These are phyloP conservation scores for Pterostichus madidus DNA, from an alignment of 2,888 invertebrate species.

Conservation along the genomic window DNA sequence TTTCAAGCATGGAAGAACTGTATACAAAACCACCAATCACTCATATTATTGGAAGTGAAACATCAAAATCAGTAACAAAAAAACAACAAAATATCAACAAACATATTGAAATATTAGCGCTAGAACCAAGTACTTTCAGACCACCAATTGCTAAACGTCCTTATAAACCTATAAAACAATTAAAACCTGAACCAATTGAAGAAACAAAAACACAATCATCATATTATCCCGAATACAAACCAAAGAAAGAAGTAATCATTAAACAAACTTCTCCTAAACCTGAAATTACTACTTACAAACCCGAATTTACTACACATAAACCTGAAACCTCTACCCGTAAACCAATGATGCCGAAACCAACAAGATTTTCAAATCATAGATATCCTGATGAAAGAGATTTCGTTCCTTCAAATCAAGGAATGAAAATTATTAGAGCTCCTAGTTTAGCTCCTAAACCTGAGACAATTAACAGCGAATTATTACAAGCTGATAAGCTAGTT, in stretches of 20 bases:
- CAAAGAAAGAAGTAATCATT: constrained; percentile 69
- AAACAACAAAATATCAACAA: constrained; percentile 48
- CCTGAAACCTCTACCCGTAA: background rate
- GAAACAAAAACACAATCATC: constrained; percentile 69
- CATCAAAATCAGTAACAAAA: background rate
- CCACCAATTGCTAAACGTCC: constrained; percentile 23
- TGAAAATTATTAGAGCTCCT: constrained; percentile 68
- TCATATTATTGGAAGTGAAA: constrained; percentile 78
- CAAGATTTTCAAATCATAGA: constrained; percentile 73
- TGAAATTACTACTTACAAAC: background rate
- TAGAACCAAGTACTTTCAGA: constrained; percentile 28
- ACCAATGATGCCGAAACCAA: constrained; percentile 36
- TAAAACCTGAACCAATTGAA: constrained; percentile 31
- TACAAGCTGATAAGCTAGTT: constrained; percentile 18
- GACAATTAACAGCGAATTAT: constrained; percentile 47
- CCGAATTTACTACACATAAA: constrained; percentile 24
- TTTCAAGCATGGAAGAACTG: constrained; percentile 80
- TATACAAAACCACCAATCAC: constrained; percentile 84
- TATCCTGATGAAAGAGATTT: constrained; percentile 71
- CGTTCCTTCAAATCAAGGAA: constrained; percentile 59
- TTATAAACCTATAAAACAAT: constrained; percentile 10
- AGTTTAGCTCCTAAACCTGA: constrained; percentile 62
- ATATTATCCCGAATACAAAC: constrained; percentile 71
- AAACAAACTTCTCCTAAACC: constrained; percentile 14
- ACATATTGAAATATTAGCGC: constrained; percentile 50